Evolutionary conservation across 53 echinoderm and acorn worm genomes (phyloP).

Genomic region (Patiria pectinifera): DNA sequence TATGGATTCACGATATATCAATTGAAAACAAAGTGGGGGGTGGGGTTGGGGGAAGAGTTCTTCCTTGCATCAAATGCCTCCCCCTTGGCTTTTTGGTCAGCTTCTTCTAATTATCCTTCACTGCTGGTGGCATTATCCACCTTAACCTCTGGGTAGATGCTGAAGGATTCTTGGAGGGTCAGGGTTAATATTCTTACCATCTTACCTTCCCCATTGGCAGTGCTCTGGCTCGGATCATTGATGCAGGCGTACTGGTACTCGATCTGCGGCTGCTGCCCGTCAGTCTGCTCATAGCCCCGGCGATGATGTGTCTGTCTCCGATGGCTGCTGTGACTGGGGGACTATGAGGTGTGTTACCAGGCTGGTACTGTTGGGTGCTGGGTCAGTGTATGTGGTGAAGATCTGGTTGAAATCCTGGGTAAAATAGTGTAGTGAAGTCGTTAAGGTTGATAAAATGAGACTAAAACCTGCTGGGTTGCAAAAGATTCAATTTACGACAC

Average conservation of each 20-base stretch:
- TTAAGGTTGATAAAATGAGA: not conserved
- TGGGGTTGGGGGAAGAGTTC: too few relatives aligned
- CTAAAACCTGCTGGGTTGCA: not conserved
- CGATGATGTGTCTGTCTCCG: not conserved
- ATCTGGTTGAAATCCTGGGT: conserved; percentile 52
- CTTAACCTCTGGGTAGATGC: too few relatives aligned
- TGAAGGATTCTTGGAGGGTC: too few relatives aligned
- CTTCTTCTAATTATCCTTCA: too few relatives aligned
- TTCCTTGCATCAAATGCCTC: too few relatives aligned
- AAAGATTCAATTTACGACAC: not conserved
- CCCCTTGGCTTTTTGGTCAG: too few relatives aligned
- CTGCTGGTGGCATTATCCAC: too few relatives aligned
- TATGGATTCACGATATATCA: too few relatives aligned
- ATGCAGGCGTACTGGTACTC: conserved; percentile 11
- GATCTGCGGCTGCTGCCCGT: conserved; percentile 5
- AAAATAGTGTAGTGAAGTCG: not conserved
- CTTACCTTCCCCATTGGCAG: conserved; percentile 15
- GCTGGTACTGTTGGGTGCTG: conserved; percentile 35
- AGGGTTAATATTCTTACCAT: too few relatives aligned
- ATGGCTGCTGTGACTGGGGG: conserved; percentile 37
- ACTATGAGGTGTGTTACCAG: conserved; percentile 45
- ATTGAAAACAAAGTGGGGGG: too few relatives aligned
- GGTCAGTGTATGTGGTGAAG: conserved; percentile 9
- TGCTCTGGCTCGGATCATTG: not conserved
- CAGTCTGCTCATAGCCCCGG: conserved; percentile 7